Conservation (phyloP, 2,797 vertebrate genomes). For the Erithacus rubecula region DNA sequence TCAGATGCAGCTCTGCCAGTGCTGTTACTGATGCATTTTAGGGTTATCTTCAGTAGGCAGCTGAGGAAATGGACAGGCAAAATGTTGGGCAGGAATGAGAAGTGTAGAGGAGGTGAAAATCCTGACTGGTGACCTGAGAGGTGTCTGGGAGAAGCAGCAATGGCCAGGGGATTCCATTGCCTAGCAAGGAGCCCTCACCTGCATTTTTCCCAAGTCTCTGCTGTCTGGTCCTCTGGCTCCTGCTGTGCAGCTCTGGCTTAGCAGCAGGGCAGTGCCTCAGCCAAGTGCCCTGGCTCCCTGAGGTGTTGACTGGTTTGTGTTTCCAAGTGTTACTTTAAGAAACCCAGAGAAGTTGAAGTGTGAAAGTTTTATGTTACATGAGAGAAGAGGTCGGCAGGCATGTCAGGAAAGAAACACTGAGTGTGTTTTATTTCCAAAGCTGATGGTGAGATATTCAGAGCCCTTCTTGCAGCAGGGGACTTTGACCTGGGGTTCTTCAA, state of each 20-base stretch:
- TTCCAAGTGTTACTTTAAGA: constrained; percentile 65
- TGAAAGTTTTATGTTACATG: constrained; percentile 57
- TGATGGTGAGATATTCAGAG: not conserved
- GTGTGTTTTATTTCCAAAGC: constrained; percentile 4
- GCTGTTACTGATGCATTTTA: not conserved
- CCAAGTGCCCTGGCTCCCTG: not conserved
- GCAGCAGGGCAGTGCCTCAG: not conserved
- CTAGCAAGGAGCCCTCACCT: not conserved
- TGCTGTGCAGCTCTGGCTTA: not conserved
- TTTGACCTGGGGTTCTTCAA: not conserved
- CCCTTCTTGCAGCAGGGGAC: not conserved
- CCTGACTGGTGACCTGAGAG: not conserved
- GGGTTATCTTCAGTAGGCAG: not conserved
- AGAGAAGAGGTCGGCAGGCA: constrained; percentile 51
- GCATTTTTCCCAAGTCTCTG: not conserved
- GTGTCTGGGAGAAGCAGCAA: not conserved
- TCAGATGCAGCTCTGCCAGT: not conserved
- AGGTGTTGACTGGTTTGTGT: constrained; percentile 54
- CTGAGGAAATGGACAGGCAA: not conserved
- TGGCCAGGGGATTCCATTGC: not conserved
- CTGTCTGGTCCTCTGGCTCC: not conserved
- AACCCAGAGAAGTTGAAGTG: constrained; percentile 58
- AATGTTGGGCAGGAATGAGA: not conserved
- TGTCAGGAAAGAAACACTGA: constrained; percentile 8
- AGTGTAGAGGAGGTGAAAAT: not conserved